Evolutionary conservation across 2,113 vertebrate genomes (phyloP).

Genomic region (Syrrhaptes paradoxus): DNA sequence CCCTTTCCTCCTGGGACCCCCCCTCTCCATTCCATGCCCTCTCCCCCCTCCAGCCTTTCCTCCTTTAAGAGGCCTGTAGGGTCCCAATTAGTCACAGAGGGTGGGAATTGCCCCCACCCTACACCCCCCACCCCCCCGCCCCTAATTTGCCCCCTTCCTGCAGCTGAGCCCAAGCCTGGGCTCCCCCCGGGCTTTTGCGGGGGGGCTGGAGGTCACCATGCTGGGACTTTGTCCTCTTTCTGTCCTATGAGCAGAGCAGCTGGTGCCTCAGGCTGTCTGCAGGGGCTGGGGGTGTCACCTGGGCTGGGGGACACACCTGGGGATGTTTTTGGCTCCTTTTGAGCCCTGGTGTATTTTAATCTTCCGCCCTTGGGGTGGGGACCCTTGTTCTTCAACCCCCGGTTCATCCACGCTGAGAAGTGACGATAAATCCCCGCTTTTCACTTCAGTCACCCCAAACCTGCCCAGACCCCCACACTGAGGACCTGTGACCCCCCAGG

Average conservation of each 20-base stretch:
- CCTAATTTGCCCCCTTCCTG: neutral
- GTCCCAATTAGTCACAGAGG: neutral
- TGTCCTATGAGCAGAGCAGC: accelerated
- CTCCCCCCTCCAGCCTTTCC: too few relatives aligned
- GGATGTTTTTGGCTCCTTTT: accelerated
- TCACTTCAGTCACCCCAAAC: accelerated
- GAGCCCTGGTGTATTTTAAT: neutral
- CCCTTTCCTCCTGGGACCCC: neutral
- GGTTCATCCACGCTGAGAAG: neutral
- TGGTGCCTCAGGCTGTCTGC: too few relatives aligned
- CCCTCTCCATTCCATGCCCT: neutral
- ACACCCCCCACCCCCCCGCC: too few relatives aligned
- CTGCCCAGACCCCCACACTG: neutral
- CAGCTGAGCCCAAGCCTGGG: neutral
- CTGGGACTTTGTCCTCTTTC: neutral
- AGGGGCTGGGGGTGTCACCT: neutral
- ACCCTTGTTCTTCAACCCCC: neutral
- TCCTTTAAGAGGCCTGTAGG: neutral
- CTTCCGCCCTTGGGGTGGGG: accelerated
- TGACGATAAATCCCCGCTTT: neutral
- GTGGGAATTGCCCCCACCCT: neutral
- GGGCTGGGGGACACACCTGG: neutral
- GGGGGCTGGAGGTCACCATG: accelerated
- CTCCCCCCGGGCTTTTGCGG: accelerated
- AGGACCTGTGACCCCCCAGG: neutral